Evolutionary conservation across 2,113 vertebrate species (phyloP).

Genomic region (Amphiprion ocellaris): DNA sequence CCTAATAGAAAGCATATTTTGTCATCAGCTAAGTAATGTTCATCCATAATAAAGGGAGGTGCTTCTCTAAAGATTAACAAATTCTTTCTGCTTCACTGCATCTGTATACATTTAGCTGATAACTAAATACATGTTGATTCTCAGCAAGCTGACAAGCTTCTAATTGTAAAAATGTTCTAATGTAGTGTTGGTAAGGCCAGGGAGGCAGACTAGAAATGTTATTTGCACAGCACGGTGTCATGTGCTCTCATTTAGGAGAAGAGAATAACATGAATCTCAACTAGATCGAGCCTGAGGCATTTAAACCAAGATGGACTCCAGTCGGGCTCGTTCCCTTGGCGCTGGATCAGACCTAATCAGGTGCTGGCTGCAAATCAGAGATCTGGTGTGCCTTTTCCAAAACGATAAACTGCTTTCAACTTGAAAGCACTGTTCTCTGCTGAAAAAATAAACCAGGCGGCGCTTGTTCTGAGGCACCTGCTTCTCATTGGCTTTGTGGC

Average conservation of each 20-base stretch:
- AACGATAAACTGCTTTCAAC: slow-evolving; percentile 25
- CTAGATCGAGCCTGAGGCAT: slow-evolving; percentile 23
- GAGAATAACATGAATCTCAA: slow-evolving; percentile 19
- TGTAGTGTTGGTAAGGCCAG: background rate
- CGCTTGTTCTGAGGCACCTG: slow-evolving; percentile 24
- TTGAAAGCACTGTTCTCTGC: slow-evolving; percentile 13
- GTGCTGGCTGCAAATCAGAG: slow-evolving; percentile 59
- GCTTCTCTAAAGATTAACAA: background rate
- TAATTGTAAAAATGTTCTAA: background rate
- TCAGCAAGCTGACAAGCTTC: background rate
- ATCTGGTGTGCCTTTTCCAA: background rate
- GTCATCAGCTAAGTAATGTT: background rate
- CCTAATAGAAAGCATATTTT: background rate
- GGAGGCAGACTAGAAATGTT: slow-evolving; percentile 2
- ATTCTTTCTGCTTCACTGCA: background rate
- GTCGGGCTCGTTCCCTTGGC: slow-evolving; percentile 5
- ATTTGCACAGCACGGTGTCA: slow-evolving; percentile 17
- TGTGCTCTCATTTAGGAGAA: slow-evolving; percentile 24
- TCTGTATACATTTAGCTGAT: background rate
- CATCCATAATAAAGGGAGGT: background rate
- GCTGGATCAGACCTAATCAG: slow-evolving; percentile 48
- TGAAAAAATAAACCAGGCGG: slow-evolving; percentile 29
- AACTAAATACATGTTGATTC: background rate
- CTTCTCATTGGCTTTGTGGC: slow-evolving; percentile 45
- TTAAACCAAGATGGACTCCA: slow-evolving; percentile 43